These are phyloP conservation scores for Hyperoodon ampullatus DNA, from an alignment of 2,113 vertebrate species.

Conservation along the genomic window DNA sequence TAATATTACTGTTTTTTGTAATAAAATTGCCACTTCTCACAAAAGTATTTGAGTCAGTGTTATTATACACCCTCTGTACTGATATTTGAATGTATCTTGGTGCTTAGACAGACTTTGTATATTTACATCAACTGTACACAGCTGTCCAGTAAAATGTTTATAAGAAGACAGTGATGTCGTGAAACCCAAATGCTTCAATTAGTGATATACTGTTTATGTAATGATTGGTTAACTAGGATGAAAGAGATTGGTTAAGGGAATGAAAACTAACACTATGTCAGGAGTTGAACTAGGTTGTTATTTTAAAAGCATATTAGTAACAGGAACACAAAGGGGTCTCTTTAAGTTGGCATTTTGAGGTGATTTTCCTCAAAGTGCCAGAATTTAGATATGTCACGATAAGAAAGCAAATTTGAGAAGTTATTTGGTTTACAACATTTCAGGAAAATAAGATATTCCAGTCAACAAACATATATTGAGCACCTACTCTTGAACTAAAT, in stretches of 20 bases:
- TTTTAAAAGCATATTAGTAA: conserved; percentile 74
- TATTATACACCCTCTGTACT: conserved; percentile 72
- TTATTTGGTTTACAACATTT: conserved; percentile 14
- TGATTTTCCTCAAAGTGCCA: conserved; percentile 42
- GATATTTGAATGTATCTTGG: conserved; percentile 74
- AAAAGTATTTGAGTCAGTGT: conserved; percentile 67
- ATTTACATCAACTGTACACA: conserved; percentile 80
- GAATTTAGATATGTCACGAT: background rate
- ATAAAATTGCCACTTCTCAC: conserved; percentile 59
- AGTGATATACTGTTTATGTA: conserved; percentile 79
- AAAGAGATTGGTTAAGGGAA: conserved; percentile 65
- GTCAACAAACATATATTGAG: conserved; percentile 26
- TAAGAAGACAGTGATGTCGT: conserved; percentile 82
- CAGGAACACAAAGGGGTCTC: conserved; percentile 18
- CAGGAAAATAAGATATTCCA: conserved; percentile 27
- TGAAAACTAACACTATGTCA: conserved; percentile 43
- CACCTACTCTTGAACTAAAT: conserved; percentile 45
- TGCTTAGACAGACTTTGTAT: conserved; percentile 80
- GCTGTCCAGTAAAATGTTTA: conserved; percentile 81
- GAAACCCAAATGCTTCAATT: conserved; percentile 81
- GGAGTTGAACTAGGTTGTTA: conserved; percentile 58
- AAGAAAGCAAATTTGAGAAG: conserved; percentile 42
- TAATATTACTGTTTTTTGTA: conserved; percentile 64
- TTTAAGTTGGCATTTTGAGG: conserved; percentile 45
- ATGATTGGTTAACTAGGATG: conserved; percentile 83